Evolutionary conservation across 2,888 invertebrate species (phyloP).

Genomic region (Erebia aethiops): DNA sequence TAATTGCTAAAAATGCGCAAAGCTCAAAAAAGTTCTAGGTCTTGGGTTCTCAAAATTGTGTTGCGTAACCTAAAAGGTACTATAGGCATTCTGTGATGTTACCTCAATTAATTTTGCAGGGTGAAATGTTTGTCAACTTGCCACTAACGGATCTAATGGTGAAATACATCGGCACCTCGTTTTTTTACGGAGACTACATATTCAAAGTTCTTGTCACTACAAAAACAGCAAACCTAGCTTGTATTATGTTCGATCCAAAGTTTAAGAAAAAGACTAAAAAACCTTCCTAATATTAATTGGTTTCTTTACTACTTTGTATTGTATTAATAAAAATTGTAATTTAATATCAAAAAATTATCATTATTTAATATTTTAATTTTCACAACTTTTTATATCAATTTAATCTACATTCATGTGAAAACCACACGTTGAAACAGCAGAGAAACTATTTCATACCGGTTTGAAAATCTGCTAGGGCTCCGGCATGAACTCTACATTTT

Average conservation of each 20-base stretch:
- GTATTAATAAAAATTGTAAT: not conserved
- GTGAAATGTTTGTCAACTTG: conserved; percentile 39
- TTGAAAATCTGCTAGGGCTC: not conserved
- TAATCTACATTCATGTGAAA: not conserved
- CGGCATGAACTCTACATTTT: conserved; percentile 8
- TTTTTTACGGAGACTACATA: conserved; percentile 49
- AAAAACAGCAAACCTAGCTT: conserved; percentile 47
- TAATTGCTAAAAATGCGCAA: too few species aligned
- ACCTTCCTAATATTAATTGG: not conserved
- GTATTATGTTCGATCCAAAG: conserved; percentile 43
- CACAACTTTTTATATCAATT: not conserved
- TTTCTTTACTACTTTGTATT: not conserved
- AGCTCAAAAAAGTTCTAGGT: too few species aligned
- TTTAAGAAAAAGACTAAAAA: conserved; percentile 41
- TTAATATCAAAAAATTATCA: not conserved
- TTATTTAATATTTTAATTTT: not conserved
- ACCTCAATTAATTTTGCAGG: conserved; percentile 37
- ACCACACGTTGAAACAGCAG: conserved; percentile 4
- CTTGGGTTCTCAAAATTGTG: too few species aligned
- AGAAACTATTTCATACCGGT: conserved; percentile 3
- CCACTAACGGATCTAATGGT: conserved; percentile 43
- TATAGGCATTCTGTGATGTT: not conserved
- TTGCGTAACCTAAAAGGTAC: not conserved
- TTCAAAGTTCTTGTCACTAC: conserved; percentile 43
- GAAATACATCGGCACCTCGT: conserved; percentile 45